Evolutionary conservation across 2,888 invertebrate genomes (phyloP).

Genomic region (Pilophorus perplexus): DNA sequence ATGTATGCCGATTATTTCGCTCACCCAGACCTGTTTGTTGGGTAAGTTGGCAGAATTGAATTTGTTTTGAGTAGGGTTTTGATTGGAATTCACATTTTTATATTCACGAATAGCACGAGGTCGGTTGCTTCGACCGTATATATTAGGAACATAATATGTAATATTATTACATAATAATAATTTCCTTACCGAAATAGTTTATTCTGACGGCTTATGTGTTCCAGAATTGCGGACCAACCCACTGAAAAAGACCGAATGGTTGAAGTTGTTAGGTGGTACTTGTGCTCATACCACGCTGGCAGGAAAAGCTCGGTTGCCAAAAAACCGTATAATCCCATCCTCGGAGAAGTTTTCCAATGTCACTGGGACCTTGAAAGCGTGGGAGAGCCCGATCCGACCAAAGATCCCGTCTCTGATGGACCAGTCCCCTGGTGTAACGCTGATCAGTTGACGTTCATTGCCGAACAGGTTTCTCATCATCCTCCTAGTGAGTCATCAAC

Average conservation of each 20-base stretch:
- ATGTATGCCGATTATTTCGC: constrained; percentile 99
- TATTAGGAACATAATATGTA: too few species aligned
- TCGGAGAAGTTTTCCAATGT: constrained; percentile 94
- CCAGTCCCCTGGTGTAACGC: constrained; percentile 88
- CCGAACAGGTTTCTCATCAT: constrained; percentile 99
- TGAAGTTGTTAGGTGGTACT: constrained; percentile 92
- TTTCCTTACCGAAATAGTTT: too few species aligned
- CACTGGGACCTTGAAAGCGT: constrained; percentile 63
- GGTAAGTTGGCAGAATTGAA: too few species aligned
- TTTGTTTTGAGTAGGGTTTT: too few species aligned
- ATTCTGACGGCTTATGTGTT: too few species aligned
- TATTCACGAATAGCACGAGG: too few species aligned
- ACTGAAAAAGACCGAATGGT: constrained; percentile 88
- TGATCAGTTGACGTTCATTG: constrained; percentile 84
- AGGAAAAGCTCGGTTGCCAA: constrained; percentile 95
- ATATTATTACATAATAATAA: too few species aligned
- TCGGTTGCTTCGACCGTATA: too few species aligned
- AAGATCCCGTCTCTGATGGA: constrained; percentile 64
- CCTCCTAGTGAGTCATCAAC: too few species aligned
- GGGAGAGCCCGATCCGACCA: constrained; percentile 48
- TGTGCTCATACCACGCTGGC: constrained; percentile 98
- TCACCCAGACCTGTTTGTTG: constrained; percentile 95
- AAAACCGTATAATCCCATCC: constrained; percentile 97
- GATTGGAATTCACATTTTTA: too few species aligned
- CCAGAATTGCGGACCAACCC: constrained; percentile 83